Base-by-base conservation (phyloP, 1,140 invertebrate genomes). In the Samia ricini region DNA sequence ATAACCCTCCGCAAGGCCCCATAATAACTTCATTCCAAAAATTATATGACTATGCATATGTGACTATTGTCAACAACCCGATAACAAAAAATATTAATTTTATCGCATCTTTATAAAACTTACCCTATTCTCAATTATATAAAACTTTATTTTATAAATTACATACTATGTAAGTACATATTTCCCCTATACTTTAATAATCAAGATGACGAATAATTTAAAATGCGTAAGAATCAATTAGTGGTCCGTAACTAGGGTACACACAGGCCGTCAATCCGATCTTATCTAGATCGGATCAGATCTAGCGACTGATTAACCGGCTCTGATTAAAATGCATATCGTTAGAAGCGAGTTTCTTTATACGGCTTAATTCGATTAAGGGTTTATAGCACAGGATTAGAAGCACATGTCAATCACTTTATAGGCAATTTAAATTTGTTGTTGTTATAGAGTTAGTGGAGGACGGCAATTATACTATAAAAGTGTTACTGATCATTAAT, bases 351-450 rank as follows among this genome's bases (percentile, higher is more conserved):
- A 56, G 63, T 54, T 21, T 56, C 55, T 42, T 4, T 42, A 42
- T 61, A 56, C 54, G 29, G 58, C 60, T 68, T 69, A 68, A 76
- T 79, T 76, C 72, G 70, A 81, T 85, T 84, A 84, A 75, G 72
- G 74, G 77, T 86, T 78, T 79, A 81, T 72, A 62, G 72, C 74
- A 67, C 64, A 60, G 78, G 74, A 82, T 85, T 74, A 83, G 76
- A 75, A 72, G 72, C 72, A 74, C 74, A 79, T 74, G 79, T 83
- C 79, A 84, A 84, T 87, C 84, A 83, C 64, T 72, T 81, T 82
- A 87, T 87, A 81, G 85, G 82, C 82, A 84, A 85, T 87, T 84
- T 80, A 83, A 84, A 87, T 85, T 81, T 72, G 71, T 76, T 84
- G 15, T 10, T 42, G 10, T 42, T 4, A 42, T 42, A 42, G 33